Base-by-base conservation (phyloP, 1,140 invertebrate genomes). In the Gonioctena quinquepunctata region DNA sequence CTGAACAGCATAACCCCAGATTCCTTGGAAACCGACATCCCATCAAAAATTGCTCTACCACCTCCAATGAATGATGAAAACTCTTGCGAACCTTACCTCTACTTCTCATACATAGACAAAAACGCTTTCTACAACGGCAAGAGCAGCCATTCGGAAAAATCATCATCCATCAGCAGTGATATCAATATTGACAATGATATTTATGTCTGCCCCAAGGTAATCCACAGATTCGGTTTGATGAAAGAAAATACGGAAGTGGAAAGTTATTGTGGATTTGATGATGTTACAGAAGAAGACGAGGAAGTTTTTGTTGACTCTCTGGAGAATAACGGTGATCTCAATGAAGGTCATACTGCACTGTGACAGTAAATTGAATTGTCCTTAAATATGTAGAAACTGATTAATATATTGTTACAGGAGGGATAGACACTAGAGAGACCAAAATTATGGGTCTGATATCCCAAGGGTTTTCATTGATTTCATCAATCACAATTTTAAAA, bases 1-100 rank as follows among this genome's bases (percentile, higher is more conserved):
- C 11, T 72, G n/a, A 57, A 54, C 5, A 79, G 75, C 26, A 78
- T 78, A 13, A 75, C 75, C 13, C 78, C 78, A 27, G 78, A 79
- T 68, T 79, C 78, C n/a, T 61, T 79, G 48, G 78, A 79, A 71
- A 63, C 68, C 1, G 69, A 74, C 16, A 57, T 28, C 16, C 33
- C 33, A 23, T 23, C 18, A n/a, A 57, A 52, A 60, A 67, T 48
- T 22, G 33, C 49, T 76, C 1, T 19, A 23, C 52, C 52, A 3
- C n/a, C 52, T 18, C 52, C 16, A 56, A 6, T 21, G 52, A 23
- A 19, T 21, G 49, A 52, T 52, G 49, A 52, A 0, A 2, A 52
- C 16, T 28, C n/a, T 52, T 18, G 49, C n/a, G 19, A 52, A 52
- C 16, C 49, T 6, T 16, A 52, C 16, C 5, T 13, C 8, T 52